Evolutionary conservation across 1,140 invertebrate genomes (phyloP), one percentile per base, ranked within the genome.

Genomic region (Diachasma alloeum): DNA sequence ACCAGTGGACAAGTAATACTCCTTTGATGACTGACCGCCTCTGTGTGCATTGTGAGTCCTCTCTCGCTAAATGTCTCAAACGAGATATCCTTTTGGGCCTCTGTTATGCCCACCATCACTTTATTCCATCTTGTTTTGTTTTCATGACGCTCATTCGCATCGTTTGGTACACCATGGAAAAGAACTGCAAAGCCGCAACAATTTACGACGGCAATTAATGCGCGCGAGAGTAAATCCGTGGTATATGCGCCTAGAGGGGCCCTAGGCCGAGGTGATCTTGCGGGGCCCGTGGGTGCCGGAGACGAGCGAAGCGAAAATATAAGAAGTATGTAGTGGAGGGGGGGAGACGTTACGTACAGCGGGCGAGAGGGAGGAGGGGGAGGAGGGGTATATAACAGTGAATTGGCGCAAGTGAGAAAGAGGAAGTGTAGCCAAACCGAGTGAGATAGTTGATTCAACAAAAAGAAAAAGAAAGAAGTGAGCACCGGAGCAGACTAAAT

Each of bases 131-230:
- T 63, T 26, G 59, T 63, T 63, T 63, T 19, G 0, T 63, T 63
- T 63, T 74, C 74, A 74, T 39, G 15, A 66, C 48, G 56, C 36
- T 48, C 24, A 26, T 56, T 68, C 79, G 78, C 80, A 80, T 77
- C 80, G 81, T 83, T 83, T 81, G 81, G 80, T 81, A 78, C 81
- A 78, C 80, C 80, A 77, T 75, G 44, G 77, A 78, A 63, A 63
- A 24, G 15, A 81, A 82, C 81, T 81, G 86, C 80, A 88, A 87
- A 87, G 85, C 85, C 86, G 84, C 88, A 87, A 87, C 85, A 88
- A 90, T 90, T 90, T 90, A 89, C 88, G 87, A 89, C 86, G 86
- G 88, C 88, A 89, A 90, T 90, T 90, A 90, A 90, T 87, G 87
- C 86, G 83, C 86, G n/a, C 66, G 83, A 85, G 87, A 87, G 87